Conservation (phyloP, 2,888 invertebrate genomes). For the Tiliacea citrago region DNA sequence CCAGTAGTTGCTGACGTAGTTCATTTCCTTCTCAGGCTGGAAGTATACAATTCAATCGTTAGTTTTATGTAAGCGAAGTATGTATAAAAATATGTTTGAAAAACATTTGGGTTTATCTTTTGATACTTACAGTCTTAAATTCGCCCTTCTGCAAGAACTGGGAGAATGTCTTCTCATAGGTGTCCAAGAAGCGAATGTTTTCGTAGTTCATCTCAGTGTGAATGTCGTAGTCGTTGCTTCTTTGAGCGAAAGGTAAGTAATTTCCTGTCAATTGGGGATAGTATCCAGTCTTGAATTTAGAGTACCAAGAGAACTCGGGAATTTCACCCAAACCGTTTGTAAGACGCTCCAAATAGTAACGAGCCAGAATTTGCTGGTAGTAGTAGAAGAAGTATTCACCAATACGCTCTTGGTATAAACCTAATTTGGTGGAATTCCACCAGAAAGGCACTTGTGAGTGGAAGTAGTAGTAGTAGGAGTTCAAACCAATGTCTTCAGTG, state of each 20-base stretch:
- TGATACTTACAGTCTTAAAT: constrained; percentile 89
- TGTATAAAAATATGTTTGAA: background rate
- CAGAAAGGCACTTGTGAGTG: constrained; percentile 92
- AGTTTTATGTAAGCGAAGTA: background rate
- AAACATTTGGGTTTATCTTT: background rate
- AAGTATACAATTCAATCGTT: constrained; percentile 2
- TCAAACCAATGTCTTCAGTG: constrained; percentile 93
- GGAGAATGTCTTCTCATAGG: constrained; percentile 90
- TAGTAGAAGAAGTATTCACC: constrained; percentile 92
- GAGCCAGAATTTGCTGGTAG: constrained; percentile 92
- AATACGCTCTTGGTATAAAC: constrained; percentile 88
- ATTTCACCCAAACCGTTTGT: constrained; percentile 92
- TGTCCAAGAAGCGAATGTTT: constrained; percentile 89
- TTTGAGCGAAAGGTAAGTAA: constrained; percentile 89
- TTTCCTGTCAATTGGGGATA: constrained; percentile 70
- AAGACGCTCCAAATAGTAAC: constrained; percentile 93
- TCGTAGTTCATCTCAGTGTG: constrained; percentile 87
- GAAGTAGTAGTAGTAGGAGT: constrained; percentile 92
- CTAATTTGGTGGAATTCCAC: constrained; percentile 89
- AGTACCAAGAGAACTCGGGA: constrained; percentile 91
- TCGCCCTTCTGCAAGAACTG: constrained; percentile 89
- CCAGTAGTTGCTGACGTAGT: constrained; percentile 90
- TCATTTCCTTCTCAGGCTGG: constrained; percentile 84
- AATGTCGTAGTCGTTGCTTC: constrained; percentile 91
- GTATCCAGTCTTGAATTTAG: constrained; percentile 87